Conservation (phyloP, 2,797 vertebrate genomes). For the Labroides dimidiatus region DNA sequence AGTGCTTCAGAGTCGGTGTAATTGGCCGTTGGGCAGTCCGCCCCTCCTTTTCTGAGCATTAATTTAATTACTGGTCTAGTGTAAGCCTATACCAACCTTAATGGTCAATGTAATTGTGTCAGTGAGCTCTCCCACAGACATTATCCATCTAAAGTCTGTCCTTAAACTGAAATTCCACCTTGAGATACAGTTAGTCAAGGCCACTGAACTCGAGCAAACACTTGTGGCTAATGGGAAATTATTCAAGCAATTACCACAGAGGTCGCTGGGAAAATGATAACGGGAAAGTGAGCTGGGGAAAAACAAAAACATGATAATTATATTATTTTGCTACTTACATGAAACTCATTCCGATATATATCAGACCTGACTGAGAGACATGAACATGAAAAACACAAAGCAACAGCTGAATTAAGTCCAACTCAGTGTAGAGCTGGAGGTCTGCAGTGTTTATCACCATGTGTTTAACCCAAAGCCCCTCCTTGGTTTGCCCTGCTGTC, state of each 20-base stretch:
- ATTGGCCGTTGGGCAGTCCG: conserved; percentile 71
- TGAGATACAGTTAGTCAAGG: conserved; percentile 69
- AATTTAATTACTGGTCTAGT: conserved; percentile 72
- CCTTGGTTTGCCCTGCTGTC: conserved; percentile 63
- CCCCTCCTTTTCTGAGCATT: conserved; percentile 68
- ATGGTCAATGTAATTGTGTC: conserved; percentile 77
- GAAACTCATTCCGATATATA: conserved; percentile 13
- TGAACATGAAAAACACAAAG: conserved; percentile 21
- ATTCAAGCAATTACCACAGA: conserved; percentile 66
- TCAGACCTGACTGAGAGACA: conserved; percentile 18
- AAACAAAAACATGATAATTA: conserved; percentile 37
- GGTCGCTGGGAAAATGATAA: conserved; percentile 62
- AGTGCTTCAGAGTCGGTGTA: conserved; percentile 66
- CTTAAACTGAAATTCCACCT: conserved; percentile 72
- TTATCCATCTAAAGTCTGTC: conserved; percentile 54
- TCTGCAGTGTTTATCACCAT: conserved; percentile 56
- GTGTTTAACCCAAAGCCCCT: conserved; percentile 63
- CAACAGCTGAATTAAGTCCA: conserved; percentile 45
- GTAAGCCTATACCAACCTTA: conserved; percentile 71
- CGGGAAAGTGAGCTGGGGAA: conserved; percentile 2
- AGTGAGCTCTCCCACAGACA: conserved; percentile 65
- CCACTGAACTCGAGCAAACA: conserved; percentile 67
- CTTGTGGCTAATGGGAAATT: conserved; percentile 72
- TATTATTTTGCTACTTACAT: conserved; percentile 33
- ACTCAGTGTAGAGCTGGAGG: conserved; percentile 25